phyloP scores from a whole-genome alignment of 2,888 invertebrate species.

The Mythimna pallens region DNA sequence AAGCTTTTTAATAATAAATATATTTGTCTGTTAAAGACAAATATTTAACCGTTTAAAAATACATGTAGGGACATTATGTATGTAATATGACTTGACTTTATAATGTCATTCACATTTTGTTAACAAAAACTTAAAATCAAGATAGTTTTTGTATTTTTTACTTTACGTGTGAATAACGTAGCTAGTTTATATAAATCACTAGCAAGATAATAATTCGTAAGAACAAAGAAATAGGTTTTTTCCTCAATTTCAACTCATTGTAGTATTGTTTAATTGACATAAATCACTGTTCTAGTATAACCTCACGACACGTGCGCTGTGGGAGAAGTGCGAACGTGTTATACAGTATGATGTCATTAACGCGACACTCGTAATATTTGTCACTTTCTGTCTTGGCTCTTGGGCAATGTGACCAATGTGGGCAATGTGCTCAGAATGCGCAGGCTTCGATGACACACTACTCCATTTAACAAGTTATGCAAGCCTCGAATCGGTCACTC shows the following conservation, averaged over 20 bases:
- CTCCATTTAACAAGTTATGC: slow-evolving; percentile 78
- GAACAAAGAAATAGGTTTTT: slow-evolving; percentile 31
- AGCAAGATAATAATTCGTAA: slow-evolving; percentile 21
- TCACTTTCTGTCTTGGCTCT: slow-evolving; percentile 71
- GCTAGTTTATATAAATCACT: slow-evolving; percentile 3
- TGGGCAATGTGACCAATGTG: slow-evolving; percentile 65
- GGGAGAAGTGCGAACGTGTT: slow-evolving; percentile 84
- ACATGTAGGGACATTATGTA: background rate
- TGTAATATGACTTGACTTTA: slow-evolving; percentile 10
- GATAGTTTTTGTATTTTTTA: slow-evolving; percentile 37
- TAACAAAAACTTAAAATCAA: slow-evolving; percentile 35
- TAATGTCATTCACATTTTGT: slow-evolving; percentile 17
- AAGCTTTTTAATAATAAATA: no score
- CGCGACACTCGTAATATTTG: slow-evolving; percentile 78
- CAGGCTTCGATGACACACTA: slow-evolving; percentile 77
- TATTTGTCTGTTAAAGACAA: no score
- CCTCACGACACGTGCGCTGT: slow-evolving; percentile 82
- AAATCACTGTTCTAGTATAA: slow-evolving; percentile 66
- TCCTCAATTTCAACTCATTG: slow-evolving; percentile 35
- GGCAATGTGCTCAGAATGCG: slow-evolving; percentile 67
- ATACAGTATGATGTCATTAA: slow-evolving; percentile 86
- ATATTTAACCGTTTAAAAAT: no score
- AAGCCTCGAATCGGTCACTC: slow-evolving; percentile 78
- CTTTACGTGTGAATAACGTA: slow-evolving; percentile 25
- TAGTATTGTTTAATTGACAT: slow-evolving; percentile 51